Evolutionary conservation across 2,888 invertebrate genomes (phyloP), one percentile per base, ranked within the genome.

Genomic region (Agrochola circellaris): DNA sequence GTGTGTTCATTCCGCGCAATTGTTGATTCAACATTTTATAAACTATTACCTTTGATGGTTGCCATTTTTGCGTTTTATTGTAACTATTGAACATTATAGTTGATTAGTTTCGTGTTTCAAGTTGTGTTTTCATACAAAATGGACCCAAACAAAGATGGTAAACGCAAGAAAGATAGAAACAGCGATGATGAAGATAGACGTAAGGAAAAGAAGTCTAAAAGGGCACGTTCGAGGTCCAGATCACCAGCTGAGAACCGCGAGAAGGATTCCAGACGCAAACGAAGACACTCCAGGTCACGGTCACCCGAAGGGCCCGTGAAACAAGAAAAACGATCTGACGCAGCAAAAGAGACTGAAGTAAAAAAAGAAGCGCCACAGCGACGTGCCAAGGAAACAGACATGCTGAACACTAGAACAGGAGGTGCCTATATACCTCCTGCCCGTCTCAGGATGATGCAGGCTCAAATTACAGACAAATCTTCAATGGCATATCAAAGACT

Each of bases 401-500:
- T 98, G 90, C 92, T 99, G 6, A 98, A 98, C 70, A 98, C 99
- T 0, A 97, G 97, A 91, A 99, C 99, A 15, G 99, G 99, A 60
- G 99, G 99, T 75, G 99, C 99, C 7, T 99, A 99, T 91, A 99
- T 99, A 90, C 99, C 99, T 1, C 99, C 99, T 0, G 99, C 99
- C 0, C 99, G 98, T 91, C 96, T 99, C 61, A 97, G 98, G 38
- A 97, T 99, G 97, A 99, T 99, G 99, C 99, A 99, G 95, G 98
- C 98, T 0, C 98, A 98, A 93, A 99, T 99, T 72, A 99, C 98
- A 0, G 99, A 99, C 91, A 99, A 99, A 96, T 97, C 98, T n/a
- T 99, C 99, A 81, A 98, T 98, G 42, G 99, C 99, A 2, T 99
- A 99, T 95, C 99, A 99, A 94, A 97, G 99, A 87, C 98, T 99